Evolutionary conservation across 2,888 invertebrate species (phyloP).

Genomic region (Oscheius sp.): DNA sequence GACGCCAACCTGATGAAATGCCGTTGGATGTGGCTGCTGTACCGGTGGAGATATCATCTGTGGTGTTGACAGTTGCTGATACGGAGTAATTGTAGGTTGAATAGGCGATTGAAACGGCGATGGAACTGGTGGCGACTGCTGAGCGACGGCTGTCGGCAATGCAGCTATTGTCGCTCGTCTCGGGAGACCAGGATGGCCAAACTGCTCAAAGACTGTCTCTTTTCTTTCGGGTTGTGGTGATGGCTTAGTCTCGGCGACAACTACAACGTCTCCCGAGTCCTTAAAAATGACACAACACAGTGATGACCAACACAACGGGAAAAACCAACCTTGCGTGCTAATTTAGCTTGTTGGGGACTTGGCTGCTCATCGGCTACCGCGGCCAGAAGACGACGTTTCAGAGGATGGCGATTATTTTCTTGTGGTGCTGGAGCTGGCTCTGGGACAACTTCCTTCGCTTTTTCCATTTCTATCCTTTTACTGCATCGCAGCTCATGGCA

Average conservation of each 20-base stretch:
- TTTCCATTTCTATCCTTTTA: conserved; percentile 53
- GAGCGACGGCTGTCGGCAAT: conserved; percentile 3
- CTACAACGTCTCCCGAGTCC: conserved; percentile 34
- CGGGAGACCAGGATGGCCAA: conserved; percentile 20
- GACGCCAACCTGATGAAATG: conserved; percentile 28
- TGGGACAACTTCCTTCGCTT: conserved; percentile 9
- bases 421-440: background rate
- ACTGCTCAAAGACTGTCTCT: conserved; percentile 10
- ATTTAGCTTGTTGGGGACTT: conserved; percentile 5
- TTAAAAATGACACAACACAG: conserved; percentile 11
- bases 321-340: conserved; percentile 27
- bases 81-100: too few species aligned
- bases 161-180: conserved; percentile 25
- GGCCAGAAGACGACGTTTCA: conserved; percentile 38
- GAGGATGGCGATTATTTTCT: conserved; percentile 26
- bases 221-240: background rate
- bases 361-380: conserved; percentile 7
- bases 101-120: background rate
- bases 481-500: conserved; percentile 64
- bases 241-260: conserved; percentile 21
- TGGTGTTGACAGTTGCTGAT: background rate
- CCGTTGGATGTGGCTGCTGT: conserved; percentile 6
- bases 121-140: background rate
- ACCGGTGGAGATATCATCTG: conserved; percentile 22
- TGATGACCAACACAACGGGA: too few species aligned